Evolutionary conservation across 2,888 invertebrate genomes (phyloP).

Genomic region (Physocephala rufipes): DNA sequence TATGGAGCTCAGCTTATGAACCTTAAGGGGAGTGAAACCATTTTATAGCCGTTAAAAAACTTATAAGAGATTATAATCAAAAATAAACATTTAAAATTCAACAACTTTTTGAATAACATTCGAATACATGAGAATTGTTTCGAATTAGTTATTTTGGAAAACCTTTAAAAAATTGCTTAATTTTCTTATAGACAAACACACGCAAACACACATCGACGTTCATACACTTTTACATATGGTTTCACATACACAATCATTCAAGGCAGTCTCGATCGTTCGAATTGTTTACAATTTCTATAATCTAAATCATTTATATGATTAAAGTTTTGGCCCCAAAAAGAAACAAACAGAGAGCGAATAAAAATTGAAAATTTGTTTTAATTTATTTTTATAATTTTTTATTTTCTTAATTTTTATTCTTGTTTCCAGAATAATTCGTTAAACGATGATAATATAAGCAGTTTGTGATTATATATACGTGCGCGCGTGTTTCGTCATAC

Average conservation of each 20-base stretch:
- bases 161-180: background rate
- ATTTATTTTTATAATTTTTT: slow-evolving; percentile 20
- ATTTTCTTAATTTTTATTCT: slow-evolving; percentile 14
- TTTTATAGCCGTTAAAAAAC: background rate
- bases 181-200: background rate
- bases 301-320: slow-evolving; percentile 25
- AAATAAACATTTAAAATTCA: slow-evolving; percentile 34
- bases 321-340: slow-evolving; percentile 32
- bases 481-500: background rate
- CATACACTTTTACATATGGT: too few relatives aligned
- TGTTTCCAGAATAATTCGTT: background rate
- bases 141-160: slow-evolving; percentile 23
- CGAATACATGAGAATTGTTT: slow-evolving; percentile 49
- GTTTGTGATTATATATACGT: background rate
- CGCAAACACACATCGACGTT: too few relatives aligned
- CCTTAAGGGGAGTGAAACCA: background rate
- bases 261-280: background rate
- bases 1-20: too few relatives aligned
- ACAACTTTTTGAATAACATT: slow-evolving; percentile 45
- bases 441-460: background rate
- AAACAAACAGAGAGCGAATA: background rate
- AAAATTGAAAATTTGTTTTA: slow-evolving; percentile 13
- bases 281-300: background rate
- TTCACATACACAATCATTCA: too few relatives aligned
- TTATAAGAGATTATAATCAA: slow-evolving; percentile 17